Conservation (phyloP, 2,797 vertebrate genomes). For the Cirrhinus molitorella region DNA sequence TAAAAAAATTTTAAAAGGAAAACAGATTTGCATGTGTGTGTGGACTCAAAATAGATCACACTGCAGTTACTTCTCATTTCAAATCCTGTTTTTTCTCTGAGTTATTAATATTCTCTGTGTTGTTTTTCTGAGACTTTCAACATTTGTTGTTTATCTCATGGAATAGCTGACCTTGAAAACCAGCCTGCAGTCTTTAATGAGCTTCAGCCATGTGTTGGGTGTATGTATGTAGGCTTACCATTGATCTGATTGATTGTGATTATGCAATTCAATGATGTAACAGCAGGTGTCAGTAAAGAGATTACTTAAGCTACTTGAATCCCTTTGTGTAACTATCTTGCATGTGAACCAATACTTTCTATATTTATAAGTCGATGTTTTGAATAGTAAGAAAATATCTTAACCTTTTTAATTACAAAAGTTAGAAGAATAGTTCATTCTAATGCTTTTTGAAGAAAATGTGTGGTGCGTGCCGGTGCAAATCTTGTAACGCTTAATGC, state of each 20-base stretch:
- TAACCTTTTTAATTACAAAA: too few relatives aligned
- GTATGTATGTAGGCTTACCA: neutral
- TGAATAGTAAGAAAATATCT: neutral
- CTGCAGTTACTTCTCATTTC: neutral
- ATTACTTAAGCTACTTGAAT: neutral
- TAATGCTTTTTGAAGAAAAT: neutral
- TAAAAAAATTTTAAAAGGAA: neutral
- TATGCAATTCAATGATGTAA: constrained; percentile 15
- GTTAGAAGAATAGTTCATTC: neutral
- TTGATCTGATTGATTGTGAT: constrained; percentile 7
- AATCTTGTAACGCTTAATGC: neutral
- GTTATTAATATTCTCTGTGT: neutral
- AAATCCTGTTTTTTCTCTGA: neutral
- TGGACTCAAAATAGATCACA: neutral
- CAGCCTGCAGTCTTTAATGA: neutral
- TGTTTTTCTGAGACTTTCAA: neutral
- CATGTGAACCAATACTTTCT: neutral
- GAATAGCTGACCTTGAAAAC: neutral
- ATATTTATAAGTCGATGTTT: neutral
- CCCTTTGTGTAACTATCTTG: constrained; percentile 7
- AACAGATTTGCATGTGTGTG: neutral
- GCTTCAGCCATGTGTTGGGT: neutral
- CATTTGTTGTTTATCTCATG: constrained; percentile 1
- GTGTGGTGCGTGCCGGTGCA: neutral
- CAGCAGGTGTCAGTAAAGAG: constrained; percentile 38